These are phyloP conservation scores for Nyctereutes procyonoides DNA, from an alignment of 2,113 vertebrate genomes.

Conservation along the genomic window DNA sequence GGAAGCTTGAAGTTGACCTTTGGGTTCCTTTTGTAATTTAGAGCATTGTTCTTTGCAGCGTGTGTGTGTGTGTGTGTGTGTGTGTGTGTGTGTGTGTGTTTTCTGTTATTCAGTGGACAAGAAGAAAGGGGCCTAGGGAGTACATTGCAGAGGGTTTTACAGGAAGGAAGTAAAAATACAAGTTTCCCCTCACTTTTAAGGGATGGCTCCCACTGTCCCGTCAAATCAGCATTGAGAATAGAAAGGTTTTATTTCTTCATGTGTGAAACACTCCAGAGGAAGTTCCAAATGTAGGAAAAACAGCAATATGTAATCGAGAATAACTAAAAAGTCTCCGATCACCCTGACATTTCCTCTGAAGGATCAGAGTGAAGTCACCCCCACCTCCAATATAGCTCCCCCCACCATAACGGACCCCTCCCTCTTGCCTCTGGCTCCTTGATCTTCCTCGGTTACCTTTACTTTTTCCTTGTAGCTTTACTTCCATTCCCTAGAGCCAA, in stretches of 20 bases:
- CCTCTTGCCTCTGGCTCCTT: background rate
- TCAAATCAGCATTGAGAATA: background rate
- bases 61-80: background rate
- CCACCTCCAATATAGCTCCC: background rate
- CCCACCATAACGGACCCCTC: background rate
- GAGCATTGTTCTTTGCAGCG: background rate
- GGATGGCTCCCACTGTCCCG: background rate
- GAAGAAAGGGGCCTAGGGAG: background rate
- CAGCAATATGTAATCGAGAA: background rate
- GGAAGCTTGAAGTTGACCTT: background rate
- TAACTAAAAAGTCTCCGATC: background rate
- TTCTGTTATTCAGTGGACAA: background rate
- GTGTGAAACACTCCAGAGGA: background rate
- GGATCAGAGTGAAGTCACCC: background rate
- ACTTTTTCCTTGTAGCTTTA: background rate
- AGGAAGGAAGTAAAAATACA: background rate
- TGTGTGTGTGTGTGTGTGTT: background rate
- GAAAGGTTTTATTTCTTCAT: background rate
- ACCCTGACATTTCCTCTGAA: background rate
- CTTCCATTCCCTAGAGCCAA: background rate
- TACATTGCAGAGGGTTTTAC: too few species aligned
- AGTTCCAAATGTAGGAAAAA: background rate
- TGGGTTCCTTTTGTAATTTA: background rate
- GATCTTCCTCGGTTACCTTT: background rate
- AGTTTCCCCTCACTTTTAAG: background rate